Conservation (phyloP, 1,140 invertebrate species). For the Trachymyrmex cornetzi region DNA sequence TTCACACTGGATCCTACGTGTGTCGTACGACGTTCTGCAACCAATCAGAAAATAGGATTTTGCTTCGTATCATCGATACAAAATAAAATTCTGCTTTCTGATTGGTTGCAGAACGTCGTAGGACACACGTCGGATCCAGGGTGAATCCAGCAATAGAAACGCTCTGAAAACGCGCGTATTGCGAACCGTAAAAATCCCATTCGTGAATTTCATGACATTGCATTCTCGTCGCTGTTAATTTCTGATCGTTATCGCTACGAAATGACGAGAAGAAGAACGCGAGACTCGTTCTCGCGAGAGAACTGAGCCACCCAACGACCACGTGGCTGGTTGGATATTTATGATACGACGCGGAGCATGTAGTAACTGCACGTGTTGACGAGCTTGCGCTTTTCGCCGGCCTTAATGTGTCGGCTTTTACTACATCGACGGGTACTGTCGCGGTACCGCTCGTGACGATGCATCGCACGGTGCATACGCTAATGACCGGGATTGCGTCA, state of each 20-base stretch:
- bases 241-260: constrained; percentile 34
- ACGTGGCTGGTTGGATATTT: constrained; percentile 56
- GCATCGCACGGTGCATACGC: constrained; percentile 14
- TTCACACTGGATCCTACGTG: too few species aligned
- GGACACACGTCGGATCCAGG: too few species aligned
- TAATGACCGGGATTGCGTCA: constrained; percentile 43
- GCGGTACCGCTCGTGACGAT: constrained; percentile 2
- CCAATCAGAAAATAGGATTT: too few species aligned
- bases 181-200: neutral
- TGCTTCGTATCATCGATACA: too few species aligned
- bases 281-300: neutral
- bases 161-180: constrained; percentile 13
- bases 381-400: constrained; percentile 42
- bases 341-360: constrained; percentile 40
- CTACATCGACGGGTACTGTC: constrained; percentile 38
- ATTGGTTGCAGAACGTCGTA: too few species aligned
- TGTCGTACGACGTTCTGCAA: too few species aligned
- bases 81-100: too few species aligned
- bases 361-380: constrained; percentile 33
- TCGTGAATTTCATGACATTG: constrained; percentile 25
- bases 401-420: constrained; percentile 46
- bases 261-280: neutral
- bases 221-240: constrained; percentile 30
- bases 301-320: constrained; percentile 28
- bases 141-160: too few species aligned